phyloP scores from a whole-genome alignment of 2,797 vertebrate genomes.

The Remorina albescens region DNA sequence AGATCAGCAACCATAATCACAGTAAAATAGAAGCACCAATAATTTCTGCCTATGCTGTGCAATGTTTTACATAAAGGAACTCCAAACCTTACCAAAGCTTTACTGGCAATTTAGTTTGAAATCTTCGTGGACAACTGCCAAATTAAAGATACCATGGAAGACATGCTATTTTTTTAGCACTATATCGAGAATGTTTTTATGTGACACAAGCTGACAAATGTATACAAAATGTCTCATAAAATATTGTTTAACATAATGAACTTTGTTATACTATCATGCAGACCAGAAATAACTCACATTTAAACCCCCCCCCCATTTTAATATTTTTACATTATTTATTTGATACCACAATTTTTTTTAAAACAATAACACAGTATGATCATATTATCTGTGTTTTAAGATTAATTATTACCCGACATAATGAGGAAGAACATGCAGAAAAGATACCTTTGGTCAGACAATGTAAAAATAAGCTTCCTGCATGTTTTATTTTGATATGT shows the following conservation, averaged over 20 bases:
- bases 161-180: not conserved
- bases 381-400: not conserved
- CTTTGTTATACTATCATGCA: not conserved
- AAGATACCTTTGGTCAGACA: not conserved
- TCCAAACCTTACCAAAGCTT: not conserved
- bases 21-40: no score
- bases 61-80: not conserved
- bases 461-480: not conserved
- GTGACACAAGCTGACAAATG: not conserved
- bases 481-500: not conserved
- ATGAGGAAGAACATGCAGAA: not conserved
- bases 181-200: no score
- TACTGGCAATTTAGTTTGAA: not conserved
- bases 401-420: not conserved
- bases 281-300: not conserved
- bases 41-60: not conserved
- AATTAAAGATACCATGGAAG: not conserved
- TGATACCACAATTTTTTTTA: not conserved
- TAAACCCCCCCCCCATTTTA: no score
- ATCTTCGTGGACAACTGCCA: not conserved
- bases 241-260: not conserved
- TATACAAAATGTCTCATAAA: not conserved
- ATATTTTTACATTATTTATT: not conserved
- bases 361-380: not conserved
- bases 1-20: no score